Percentiles rank a stretch among this genome's conserved stretches.
Conservation (phyloP, 2,888 invertebrate species). For the Drosophila incognita region DNA sequence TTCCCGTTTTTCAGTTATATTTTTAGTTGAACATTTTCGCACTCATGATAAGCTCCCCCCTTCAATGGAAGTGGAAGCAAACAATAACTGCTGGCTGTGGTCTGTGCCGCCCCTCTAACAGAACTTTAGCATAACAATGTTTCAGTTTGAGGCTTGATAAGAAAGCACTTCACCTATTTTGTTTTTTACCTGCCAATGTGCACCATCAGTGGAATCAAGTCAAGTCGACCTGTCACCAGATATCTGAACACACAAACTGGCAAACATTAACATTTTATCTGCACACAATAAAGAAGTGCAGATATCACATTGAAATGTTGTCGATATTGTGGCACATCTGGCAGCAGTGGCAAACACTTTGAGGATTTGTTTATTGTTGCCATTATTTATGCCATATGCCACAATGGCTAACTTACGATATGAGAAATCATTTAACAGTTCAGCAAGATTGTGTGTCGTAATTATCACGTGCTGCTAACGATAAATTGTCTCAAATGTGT, state of each 20-base stretch:
- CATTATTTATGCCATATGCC: slow-evolving; percentile 18
- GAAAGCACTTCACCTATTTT: not conserved
- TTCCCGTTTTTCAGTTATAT: slow-evolving; percentile 21
- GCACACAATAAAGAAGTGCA: slow-evolving; percentile 20
- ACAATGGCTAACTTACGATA: slow-evolving; percentile 8
- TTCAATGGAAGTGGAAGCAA: slow-evolving; percentile 35
- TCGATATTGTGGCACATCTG: slow-evolving; percentile 56
- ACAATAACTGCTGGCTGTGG: slow-evolving; percentile 2
- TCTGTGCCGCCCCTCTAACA: slow-evolving; percentile 5
- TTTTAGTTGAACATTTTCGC: slow-evolving; percentile 43
- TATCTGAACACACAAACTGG: slow-evolving; percentile 25
- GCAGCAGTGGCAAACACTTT: slow-evolving; percentile 6
- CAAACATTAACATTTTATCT: slow-evolving; percentile 12
- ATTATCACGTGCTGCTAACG: too few relatives aligned
- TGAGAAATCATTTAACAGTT: slow-evolving; percentile 2
- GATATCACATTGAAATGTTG: slow-evolving; percentile 23
- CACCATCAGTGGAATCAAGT: slow-evolving; percentile 21
- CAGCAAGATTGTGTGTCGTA: slow-evolving; percentile 17
- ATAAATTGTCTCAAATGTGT: slow-evolving; percentile 5
- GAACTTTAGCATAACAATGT: slow-evolving; percentile 25
- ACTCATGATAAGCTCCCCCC: slow-evolving; percentile 57
- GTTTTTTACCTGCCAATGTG: slow-evolving; percentile 6
- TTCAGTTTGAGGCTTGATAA: slow-evolving; percentile 30
- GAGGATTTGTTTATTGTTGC: slow-evolving; percentile 45
- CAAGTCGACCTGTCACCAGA: slow-evolving; percentile 24